These are phyloP conservation scores for Dromius quadrimaculatus DNA, from an alignment of 2,888 invertebrate species.

Conservation along the genomic window DNA sequence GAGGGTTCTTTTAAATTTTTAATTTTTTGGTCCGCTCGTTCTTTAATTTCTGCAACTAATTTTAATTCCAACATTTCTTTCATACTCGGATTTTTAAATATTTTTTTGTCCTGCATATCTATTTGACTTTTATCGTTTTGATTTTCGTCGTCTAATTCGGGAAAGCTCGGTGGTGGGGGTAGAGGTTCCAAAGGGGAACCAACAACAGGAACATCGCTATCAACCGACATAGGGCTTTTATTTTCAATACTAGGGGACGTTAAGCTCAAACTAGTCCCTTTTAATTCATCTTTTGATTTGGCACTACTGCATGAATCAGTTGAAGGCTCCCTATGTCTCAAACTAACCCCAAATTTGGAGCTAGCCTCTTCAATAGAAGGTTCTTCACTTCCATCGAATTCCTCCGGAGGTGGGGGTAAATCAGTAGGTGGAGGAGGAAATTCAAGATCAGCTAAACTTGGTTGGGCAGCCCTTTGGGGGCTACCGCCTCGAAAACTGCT, in stretches of 20 bases:
- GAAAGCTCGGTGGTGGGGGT: constrained; percentile 63
- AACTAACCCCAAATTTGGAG: constrained; percentile 77
- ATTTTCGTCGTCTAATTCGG: constrained; percentile 57
- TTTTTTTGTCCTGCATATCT: constrained; percentile 60
- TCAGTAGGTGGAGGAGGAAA: constrained; percentile 89
- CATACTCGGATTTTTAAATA: constrained; percentile 72
- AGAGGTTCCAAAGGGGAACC: constrained; percentile 67
- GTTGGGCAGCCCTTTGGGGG: constrained; percentile 79
- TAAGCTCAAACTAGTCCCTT: constrained; percentile 64
- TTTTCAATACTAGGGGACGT: constrained; percentile 65
- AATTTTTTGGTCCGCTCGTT: constrained; percentile 77
- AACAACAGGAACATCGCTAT: constrained; percentile 67
- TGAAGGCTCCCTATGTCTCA: constrained; percentile 76
- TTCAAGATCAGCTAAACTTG: constrained; percentile 84
- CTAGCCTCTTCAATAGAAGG: constrained; percentile 79
- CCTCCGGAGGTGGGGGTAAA: constrained; percentile 83
- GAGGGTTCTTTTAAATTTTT: constrained; percentile 71
- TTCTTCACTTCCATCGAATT: constrained; percentile 64
- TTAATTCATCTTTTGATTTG: constrained; percentile 64
- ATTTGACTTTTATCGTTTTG: constrained; percentile 49
- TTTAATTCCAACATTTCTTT: constrained; percentile 88
- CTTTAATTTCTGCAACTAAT: constrained; percentile 86
- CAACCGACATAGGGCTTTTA: constrained; percentile 64
- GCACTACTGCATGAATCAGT: constrained; percentile 72
- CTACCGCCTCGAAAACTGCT: constrained; percentile 71